A percentile compares a stretch with the other conserved stretches of the same genome.
phyloP scores from a whole-genome alignment of 1,140 invertebrate species.

The Macrocentrus cingulum region DNA sequence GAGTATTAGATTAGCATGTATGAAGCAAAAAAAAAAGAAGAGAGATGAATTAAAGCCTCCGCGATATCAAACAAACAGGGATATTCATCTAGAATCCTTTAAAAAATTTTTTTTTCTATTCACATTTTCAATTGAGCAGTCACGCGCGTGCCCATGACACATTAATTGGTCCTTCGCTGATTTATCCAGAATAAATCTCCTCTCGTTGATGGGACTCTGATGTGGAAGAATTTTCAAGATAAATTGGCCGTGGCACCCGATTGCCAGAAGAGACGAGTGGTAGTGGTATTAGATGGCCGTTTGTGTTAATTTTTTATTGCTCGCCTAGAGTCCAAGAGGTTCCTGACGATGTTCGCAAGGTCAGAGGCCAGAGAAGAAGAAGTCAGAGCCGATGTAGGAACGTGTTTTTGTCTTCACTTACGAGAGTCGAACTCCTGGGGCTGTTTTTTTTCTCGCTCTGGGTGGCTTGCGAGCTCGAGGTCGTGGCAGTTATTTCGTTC shows the following conservation, averaged over 20 bases:
- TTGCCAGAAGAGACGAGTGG: slow-evolving; percentile 8
- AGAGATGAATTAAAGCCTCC: slow-evolving; percentile 11
- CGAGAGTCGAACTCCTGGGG: slow-evolving; percentile 23
- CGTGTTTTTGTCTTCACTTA: slow-evolving; percentile 56
- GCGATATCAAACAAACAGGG: no score
- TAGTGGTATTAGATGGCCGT: slow-evolving; percentile 4
- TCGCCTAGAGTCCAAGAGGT: slow-evolving; percentile 13
- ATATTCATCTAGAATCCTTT: no score
- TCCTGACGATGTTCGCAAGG: slow-evolving; percentile 58
- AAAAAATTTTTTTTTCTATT: no score
- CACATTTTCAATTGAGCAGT: slow-evolving; percentile 4
- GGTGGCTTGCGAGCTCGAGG: slow-evolving; percentile 6
- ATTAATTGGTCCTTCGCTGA: no score
- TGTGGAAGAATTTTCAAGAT: no score
- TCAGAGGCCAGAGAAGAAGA: slow-evolving; percentile 14
- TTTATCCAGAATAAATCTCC: no score
- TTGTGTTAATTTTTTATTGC: neutral
- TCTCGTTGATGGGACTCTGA: no score
- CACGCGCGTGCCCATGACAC: slow-evolving; percentile 20
- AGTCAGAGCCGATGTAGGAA: slow-evolving; percentile 59
- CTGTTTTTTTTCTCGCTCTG: slow-evolving; percentile 6
- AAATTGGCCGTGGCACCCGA: no score
- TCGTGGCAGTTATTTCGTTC: slow-evolving; percentile 22
- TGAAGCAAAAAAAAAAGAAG: slow-evolving; percentile 21
- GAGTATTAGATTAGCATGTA: slow-evolving; percentile 15